Base-by-base conservation (phyloP, 2,113 vertebrate species). In the Glaucomys volans region DNA sequence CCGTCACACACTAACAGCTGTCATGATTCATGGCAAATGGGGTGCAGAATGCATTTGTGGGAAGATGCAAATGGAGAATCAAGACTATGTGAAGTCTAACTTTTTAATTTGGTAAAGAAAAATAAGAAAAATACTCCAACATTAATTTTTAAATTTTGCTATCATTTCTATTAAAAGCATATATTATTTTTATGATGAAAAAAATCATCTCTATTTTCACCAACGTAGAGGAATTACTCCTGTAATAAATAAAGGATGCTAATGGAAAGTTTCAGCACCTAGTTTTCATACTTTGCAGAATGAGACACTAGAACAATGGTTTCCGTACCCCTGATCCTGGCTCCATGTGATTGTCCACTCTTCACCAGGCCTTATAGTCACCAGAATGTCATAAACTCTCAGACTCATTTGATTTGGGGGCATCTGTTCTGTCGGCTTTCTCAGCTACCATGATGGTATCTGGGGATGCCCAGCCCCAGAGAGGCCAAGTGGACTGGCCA, bases 21-120 rank as follows among this genome's bases (percentile, higher is more conserved):
- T 16, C 22, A 86, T 5, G 37, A 54, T 54, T 93, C 4, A 16
- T 7, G 42, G 24, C 35, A 81, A 80, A 81, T 6, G 44, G 44
- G 6, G 44, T 8, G 44, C 44, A 47, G 9, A 47, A 47, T 47
- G 44, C 7, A 47, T 47, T 47, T 47, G 9, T 47, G 44, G 7
- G 32, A 59, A 76, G 2, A 72, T 35, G 8, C 9, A 47, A 71
- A 91, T 18, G 13, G 50, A 87, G 2, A 42, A 11, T 50, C 28
- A 87, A 69, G 76, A 20, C 57, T n/a, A 89, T 1, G 12, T 37
- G 59, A 28, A 69, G 54, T 9, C 16, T 26, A 90, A 42, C 37
- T 72, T 86, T 85, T 93, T 72, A 72, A 71, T 71, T 44, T 90
- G 26, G 16, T 50, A 79, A 75, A 57, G n/a, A 72, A 82, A 96